Conservation (phyloP, 1,140 invertebrate genomes). For the Panonychus citri region DNA sequence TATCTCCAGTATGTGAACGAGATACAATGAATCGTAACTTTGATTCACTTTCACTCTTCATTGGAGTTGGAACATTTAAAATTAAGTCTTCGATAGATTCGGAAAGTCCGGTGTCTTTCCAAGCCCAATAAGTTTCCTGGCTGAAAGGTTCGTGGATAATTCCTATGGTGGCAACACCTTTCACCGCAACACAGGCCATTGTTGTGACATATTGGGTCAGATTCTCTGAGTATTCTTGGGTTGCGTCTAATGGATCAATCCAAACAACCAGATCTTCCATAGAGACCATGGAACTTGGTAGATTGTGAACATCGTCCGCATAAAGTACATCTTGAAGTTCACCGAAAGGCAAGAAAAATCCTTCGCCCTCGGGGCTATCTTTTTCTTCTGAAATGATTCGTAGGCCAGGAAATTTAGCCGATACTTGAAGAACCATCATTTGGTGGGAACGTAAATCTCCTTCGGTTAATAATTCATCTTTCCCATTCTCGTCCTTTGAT, state of each 20-base stretch:
- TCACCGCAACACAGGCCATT: conserved; percentile 88
- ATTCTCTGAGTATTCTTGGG: conserved; percentile 88
- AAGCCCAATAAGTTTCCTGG: too few relatives aligned
- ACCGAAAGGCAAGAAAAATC: background rate
- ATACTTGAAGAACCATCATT: conserved; percentile 43
- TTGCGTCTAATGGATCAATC: conserved; percentile 67
- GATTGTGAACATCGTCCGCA: background rate
- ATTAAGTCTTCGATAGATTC: background rate
- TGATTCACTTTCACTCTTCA: background rate
- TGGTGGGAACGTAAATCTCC: conserved; percentile 42
- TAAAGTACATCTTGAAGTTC: background rate
- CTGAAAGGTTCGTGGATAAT: conserved; percentile 88
- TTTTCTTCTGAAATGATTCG: too few relatives aligned
- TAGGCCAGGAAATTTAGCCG: too few relatives aligned
- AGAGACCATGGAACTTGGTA: background rate
- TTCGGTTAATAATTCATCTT: conserved; percentile 62
- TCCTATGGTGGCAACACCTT: conserved; percentile 70
- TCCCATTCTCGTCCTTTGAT: conserved; percentile 31
- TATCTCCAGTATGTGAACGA: too few relatives aligned
- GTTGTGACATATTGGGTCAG: conserved; percentile 76
- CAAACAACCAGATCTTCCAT: background rate
- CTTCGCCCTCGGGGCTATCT: too few relatives aligned
- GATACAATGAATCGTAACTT: conserved; percentile 29
- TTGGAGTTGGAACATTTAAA: too few relatives aligned
- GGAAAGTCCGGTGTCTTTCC: conserved; percentile 4